phyloP scores from a whole-genome alignment of 2,797 vertebrate genomes.

The Acanthopagrus latus region DNA sequence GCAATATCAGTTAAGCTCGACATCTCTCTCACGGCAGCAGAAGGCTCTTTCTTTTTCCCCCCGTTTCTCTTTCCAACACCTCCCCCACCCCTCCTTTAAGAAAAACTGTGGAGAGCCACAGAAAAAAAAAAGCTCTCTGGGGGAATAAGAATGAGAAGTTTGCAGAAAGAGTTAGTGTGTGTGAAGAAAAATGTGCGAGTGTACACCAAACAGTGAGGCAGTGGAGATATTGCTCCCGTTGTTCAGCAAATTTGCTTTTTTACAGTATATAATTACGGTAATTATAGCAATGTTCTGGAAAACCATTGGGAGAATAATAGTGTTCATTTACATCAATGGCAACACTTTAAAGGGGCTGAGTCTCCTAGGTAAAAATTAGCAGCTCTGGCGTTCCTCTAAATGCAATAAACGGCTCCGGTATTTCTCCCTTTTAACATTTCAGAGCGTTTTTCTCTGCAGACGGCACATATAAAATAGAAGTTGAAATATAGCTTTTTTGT shows the following conservation, averaged over 20 bases:
- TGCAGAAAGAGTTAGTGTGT: conserved; percentile 50
- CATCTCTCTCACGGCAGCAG: conserved; percentile 37
- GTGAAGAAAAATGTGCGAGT: conserved; percentile 56
- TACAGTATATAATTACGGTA: conserved; percentile 72
- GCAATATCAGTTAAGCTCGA: conserved; percentile 52
- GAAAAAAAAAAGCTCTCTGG: conserved; percentile 50
- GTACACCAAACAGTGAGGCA: conserved; percentile 37
- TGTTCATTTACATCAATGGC: conserved; percentile 72
- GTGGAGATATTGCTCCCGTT: conserved; percentile 57
- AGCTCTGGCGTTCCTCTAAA: conserved; percentile 47
- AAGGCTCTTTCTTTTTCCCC: conserved; percentile 26
- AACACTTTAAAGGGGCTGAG: conserved; percentile 66
- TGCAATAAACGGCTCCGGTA: conserved; percentile 41
- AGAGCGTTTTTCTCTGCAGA: conserved; percentile 29
- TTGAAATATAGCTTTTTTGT: background rate
- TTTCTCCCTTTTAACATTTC: conserved; percentile 40
- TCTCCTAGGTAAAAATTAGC: conserved; percentile 75
- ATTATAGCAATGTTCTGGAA: conserved; percentile 72
- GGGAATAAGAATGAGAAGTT: conserved; percentile 52
- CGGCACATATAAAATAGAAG: background rate
- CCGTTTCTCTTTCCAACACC: conserved; percentile 2
- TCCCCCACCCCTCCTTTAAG: conserved; percentile 1
- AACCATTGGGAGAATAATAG: conserved; percentile 64
- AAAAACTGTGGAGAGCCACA: conserved; percentile 25
- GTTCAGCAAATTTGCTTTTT: conserved; percentile 59